phyloP scores from a whole-genome alignment of 2,888 invertebrate species.

The Troglohyphantes excavatus region DNA sequence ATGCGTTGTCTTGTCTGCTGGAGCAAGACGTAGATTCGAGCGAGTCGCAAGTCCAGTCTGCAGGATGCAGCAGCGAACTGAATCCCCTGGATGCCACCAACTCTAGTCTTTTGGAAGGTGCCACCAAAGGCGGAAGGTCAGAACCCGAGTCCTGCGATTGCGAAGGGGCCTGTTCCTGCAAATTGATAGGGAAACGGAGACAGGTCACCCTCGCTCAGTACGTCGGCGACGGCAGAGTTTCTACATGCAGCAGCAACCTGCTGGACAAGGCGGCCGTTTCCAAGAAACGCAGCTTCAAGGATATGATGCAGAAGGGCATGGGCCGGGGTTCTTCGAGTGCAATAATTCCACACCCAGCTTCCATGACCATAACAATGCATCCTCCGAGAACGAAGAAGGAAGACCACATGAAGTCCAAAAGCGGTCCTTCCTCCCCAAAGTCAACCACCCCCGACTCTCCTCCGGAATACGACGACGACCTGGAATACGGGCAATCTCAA shows the following conservation, averaged over 20 bases:
- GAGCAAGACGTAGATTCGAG: not conserved
- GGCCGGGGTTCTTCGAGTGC: conserved; percentile 48
- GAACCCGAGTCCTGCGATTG: conserved; percentile 63
- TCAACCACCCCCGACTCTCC: not conserved
- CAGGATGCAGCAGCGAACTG: not conserved
- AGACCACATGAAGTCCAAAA: conserved; percentile 26
- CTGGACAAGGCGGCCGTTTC: conserved; percentile 30
- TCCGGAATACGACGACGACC: conserved; percentile 14
- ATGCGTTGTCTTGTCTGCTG: not conserved
- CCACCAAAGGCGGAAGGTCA: not conserved
- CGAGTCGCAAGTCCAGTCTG: not conserved
- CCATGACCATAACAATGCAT: conserved; percentile 60
- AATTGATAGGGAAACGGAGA: conserved; percentile 40
- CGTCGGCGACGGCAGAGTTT: conserved; percentile 26
- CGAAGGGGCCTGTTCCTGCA: conserved; percentile 77
- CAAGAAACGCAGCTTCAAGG: conserved; percentile 67
- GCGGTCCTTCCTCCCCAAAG: conserved; percentile 63
- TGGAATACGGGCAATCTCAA: not conserved
- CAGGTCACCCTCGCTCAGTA: conserved; percentile 19
- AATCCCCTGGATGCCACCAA: not conserved
- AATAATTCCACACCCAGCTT: conserved; percentile 71
- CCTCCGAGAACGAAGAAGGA: conserved; percentile 49
- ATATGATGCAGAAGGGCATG: conserved; percentile 45
- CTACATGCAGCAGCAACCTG: not conserved
- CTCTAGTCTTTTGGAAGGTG: conserved; percentile 10